phyloP scores from a whole-genome alignment of 1,140 invertebrate genomes.

The Drosophila busckii region DNA sequence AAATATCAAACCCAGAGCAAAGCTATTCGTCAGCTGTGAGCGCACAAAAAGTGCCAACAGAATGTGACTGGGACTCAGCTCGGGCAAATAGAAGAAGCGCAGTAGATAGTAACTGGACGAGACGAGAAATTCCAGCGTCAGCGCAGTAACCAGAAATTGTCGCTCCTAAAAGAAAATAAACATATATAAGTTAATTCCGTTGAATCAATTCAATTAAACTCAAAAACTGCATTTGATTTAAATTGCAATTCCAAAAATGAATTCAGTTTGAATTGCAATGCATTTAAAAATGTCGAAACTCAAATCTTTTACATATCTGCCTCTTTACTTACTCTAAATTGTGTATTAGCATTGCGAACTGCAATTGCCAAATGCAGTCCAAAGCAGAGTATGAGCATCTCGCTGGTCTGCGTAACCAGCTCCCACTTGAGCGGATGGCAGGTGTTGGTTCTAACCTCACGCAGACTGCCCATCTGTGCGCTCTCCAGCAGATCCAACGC shows the following conservation, averaged over 20 bases:
- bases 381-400: conserved; percentile 89
- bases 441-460: conserved; percentile 81
- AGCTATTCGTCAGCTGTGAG: conserved; percentile 88
- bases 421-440: conserved; percentile 93
- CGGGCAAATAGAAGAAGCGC: conserved; percentile 82
- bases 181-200: not conserved
- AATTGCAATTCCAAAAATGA: no score
- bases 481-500: conserved; percentile 82
- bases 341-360: conserved; percentile 89
- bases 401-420: conserved; percentile 92
- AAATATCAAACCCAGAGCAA: conserved; percentile 87
- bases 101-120: conserved; percentile 85
- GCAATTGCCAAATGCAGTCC: conserved; percentile 91
- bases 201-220: not conserved
- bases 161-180: conserved; percentile 82
- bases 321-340: conserved; percentile 82
- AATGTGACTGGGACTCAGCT: conserved; percentile 84
- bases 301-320: not conserved
- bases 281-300: no score
- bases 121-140: conserved; percentile 87
- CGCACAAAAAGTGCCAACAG: conserved; percentile 85
- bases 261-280: no score
- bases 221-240: not conserved
- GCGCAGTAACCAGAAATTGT: conserved; percentile 86
- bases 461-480: conserved; percentile 73